A percentile compares a stretch with the other conserved stretches of the same genome.
phyloP scores from a whole-genome alignment of 2,888 invertebrate genomes.

The Lithophane leautieri region DNA sequence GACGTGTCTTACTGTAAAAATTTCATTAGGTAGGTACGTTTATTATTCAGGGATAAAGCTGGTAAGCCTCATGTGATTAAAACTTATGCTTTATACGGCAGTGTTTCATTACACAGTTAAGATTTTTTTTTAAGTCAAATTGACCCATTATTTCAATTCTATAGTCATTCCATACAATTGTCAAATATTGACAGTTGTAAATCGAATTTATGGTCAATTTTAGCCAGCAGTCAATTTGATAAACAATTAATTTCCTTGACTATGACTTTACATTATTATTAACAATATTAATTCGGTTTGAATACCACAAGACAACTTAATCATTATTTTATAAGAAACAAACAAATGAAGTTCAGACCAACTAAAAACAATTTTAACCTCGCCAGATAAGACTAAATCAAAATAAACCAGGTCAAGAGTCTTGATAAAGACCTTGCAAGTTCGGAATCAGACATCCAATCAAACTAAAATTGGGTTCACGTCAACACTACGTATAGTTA shows the following conservation, averaged over 20 bases:
- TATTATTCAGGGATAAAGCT: not conserved
- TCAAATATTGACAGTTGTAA: not conserved
- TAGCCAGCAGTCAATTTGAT: not conserved
- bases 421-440: slow-evolving; percentile 19
- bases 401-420: slow-evolving; percentile 15
- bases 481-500: slow-evolving; percentile 33
- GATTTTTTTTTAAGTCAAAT: not conserved
- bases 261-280: not conserved
- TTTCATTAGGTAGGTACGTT: not conserved
- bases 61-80: not conserved
- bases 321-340: not conserved
- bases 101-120: not conserved
- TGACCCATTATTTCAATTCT: not conserved
- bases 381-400: not conserved
- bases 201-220: not conserved
- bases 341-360: not conserved
- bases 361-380: not conserved
- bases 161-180: not conserved
- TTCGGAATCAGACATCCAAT: slow-evolving; percentile 32
- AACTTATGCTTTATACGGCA: not conserved
- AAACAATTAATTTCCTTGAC: not conserved
- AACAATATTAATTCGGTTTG: not conserved
- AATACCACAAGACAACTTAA: not conserved
- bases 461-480: slow-evolving; percentile 43
- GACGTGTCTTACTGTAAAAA: not conserved